Evolutionary conservation across 2,888 invertebrate genomes (phyloP), one percentile per base, ranked within the genome.

Genomic region (Herminia tarsipennalis): DNA sequence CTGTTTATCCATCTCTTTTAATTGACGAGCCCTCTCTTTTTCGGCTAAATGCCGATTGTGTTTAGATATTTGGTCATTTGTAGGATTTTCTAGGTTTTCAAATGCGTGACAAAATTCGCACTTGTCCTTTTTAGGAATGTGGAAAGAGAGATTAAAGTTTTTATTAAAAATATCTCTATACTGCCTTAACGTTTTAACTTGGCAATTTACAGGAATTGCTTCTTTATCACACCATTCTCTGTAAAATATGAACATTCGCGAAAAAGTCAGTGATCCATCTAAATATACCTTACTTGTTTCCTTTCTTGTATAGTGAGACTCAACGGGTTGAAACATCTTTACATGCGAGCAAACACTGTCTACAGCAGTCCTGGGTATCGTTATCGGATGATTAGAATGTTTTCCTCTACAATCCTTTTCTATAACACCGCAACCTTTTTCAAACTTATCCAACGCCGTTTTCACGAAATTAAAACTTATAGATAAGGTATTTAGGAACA

Each of bases 171-270:
- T 46, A 30, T 40, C 35, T 40, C 39, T 28, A 35, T 37, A 47
- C 21, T 37, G 37, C n/a, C 39, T 22, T 12, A 39, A 18, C 22
- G 29, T 40, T 40, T 17, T 12, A 33, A 33, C 32, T 20, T 6
- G 9, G 12, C 18, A 33, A 21, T 20, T 33, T 33, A 20, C 5
- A 20, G 27, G 33, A 40, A 40, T 33, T 17, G 24, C 33, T 24
- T 40, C 18, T 40, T 40, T 12, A 35, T 42, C 42, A 43, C 30
- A 43, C 43, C 32, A 43, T 43, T 42, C 36, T 18, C 24, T 36
- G 30, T 36, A 43, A 21, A 43, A 36, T 12, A 21, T 30, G 24
- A 36, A 36, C 30, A 36, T 43, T 24, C 24, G 28, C 9, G 24
- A 17, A 36, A 22, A 30, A 30, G n/a, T 35, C 10, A 35, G 22